Percentiles rank a stretch among this genome's conserved stretches.
Evolutionary conservation across 2,113 vertebrate species (phyloP).

Genomic region (Mustela nigripes): DNA sequence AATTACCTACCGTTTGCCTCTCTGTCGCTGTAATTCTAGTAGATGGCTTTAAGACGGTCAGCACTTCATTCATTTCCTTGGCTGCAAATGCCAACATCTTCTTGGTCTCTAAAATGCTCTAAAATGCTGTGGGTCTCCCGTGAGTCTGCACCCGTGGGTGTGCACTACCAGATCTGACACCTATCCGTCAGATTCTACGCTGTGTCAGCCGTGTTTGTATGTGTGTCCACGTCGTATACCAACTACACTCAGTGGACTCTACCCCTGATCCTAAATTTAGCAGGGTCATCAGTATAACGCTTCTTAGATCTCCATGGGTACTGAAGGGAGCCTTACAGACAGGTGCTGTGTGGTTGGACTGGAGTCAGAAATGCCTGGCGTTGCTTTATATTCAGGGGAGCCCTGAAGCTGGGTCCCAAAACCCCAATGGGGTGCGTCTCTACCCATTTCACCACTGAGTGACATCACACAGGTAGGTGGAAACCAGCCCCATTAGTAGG

Average conservation of each 20-base stretch:
- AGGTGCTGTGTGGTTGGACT: not conserved
- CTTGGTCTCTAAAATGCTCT: not conserved
- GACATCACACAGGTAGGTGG: fast-evolving
- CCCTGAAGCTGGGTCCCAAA: fast-evolving
- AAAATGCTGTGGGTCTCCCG: not conserved
- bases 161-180: fast-evolving
- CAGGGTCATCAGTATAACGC: too few relatives aligned
- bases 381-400: fast-evolving
- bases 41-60: not conserved
- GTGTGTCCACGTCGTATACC: fast-evolving
- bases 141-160: not conserved
- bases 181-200: fast-evolving
- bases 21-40: not conserved
- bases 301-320: too few relatives aligned
- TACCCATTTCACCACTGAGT: not conserved
- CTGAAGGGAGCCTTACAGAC: fast-evolving
- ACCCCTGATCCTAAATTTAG: not conserved
- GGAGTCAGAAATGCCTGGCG: fast-evolving
- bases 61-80: not conserved
- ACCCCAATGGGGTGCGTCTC: fast-evolving
- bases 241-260: fast-evolving
- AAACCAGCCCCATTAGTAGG: not conserved
- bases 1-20: not conserved
- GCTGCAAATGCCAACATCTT: not conserved
- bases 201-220: not conserved